phyloP scores from a whole-genome alignment of 2,888 invertebrate species.

The Caenorhabditis sp. region DNA sequence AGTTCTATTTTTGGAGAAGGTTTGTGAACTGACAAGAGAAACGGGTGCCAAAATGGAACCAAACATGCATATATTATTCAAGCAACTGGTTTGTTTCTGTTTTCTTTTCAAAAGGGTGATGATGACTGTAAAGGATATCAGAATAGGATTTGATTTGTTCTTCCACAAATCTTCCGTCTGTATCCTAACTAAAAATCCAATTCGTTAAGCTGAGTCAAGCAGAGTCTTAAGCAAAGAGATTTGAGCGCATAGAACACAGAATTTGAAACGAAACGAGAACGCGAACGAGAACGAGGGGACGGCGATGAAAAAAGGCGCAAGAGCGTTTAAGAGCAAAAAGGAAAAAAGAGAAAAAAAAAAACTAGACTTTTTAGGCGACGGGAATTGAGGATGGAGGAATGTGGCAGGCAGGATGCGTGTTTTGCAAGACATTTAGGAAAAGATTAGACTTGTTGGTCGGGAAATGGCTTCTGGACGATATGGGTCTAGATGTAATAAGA shows the following conservation, averaged over 20 bases:
- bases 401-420: neutral
- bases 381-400: neutral
- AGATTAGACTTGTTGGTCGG: neutral
- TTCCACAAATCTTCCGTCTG: too few relatives aligned
- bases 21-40: neutral
- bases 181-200: neutral
- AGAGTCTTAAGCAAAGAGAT: neutral
- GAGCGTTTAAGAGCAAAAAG: conserved; percentile 3
- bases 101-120: too few relatives aligned
- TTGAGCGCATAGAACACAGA: neutral
- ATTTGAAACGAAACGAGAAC: conserved; percentile 1
- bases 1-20: conserved; percentile 28
- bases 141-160: too few relatives aligned
- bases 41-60: too few relatives aligned
- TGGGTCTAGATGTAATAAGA: too few relatives aligned
- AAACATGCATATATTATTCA: too few relatives aligned
- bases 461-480: too few relatives aligned
- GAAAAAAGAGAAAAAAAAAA: neutral
- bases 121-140: too few relatives aligned
- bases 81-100: neutral
- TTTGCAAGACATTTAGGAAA: neutral
- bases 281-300: conserved; percentile 3
- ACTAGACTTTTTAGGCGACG: conserved; percentile 12
- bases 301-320: neutral
- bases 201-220: too few relatives aligned